Evolutionary conservation across 2,888 invertebrate species (phyloP), one percentile per base, ranked within the genome.

Genomic region (Actias luna): DNA sequence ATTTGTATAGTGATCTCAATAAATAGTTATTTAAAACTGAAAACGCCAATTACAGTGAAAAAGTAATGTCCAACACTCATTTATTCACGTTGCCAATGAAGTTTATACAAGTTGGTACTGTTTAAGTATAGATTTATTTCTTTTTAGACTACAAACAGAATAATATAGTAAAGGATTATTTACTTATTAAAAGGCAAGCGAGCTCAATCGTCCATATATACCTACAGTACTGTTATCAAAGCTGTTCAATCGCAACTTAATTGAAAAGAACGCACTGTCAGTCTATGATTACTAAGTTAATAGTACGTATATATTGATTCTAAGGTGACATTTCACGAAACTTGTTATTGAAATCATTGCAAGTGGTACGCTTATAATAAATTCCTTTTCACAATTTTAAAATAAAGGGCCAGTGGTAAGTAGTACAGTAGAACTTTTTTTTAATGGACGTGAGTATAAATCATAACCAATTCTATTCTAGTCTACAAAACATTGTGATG

Each of bases 301-400:
- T 50, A 25, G 25, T 14, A n/a, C n/a, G n/a, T n/a, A 25, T 50
- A 4, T 3, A 12, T 8, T 50, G 46, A 25, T 50, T 50, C 5
- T 46, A 46, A 46, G 18, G 46, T 25, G 22, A 42, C n/a, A n/a
- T 16, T 50, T 22, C 46, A 50, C 22, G 12, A 50, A 50, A 25
- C 12, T 25, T 46, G n/a, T 63, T 69, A 72, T 70, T 73, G 71
- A 76, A 73, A 74, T 72, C 74, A 73, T 70, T 50, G 36, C 36
- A 35, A 33, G 58, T 58, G 18, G 31, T 18, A 58, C 29, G 18
- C 18, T 18, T 58, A 1, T 33, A 29, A 58, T 33, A 31, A n/a
- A 33, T 58, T 33, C 33, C 29, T 58, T 52, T 58, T 55, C 1
- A 55, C 27, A 29, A 1, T n/a, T 29, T 31, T n/a, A 52, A 52